Base-by-base conservation (phyloP, 2,888 invertebrate genomes). In the Clostera curtula region DNA sequence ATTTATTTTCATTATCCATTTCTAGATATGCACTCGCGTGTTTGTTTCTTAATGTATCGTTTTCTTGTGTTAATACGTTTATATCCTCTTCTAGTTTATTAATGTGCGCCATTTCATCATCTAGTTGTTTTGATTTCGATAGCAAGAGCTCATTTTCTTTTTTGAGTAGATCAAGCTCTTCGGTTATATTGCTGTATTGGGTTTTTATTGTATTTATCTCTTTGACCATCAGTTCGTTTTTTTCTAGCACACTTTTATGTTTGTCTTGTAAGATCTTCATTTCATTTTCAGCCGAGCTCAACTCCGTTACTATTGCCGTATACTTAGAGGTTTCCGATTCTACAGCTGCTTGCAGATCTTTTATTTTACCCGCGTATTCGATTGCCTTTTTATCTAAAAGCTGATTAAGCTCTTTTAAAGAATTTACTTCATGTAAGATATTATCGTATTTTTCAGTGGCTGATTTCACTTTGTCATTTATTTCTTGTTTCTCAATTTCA, bases 61-160 rank as follows among this genome's bases (percentile, higher is more conserved):
- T 80, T 58, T 80, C 77, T 22, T 65, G 46, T 13, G 55, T 56
- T 28, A 74, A 42, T n/a, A 29, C 36, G 45, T 65, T 38, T 10
- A 49, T 33, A 54, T 44, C 45, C 12, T 50, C 46, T 27, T 46
- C 39, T 24, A 46, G 10, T 24, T 21, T 32, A 30, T 36, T 26
- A 4, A 43, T 11, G 9, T 13, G n/a, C 20, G 19, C 16, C 25
- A 24, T 25, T 20, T 36, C 34, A 12, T 25, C 18, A 8, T 53
- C 21, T 11, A 55, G 24, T 29, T 41, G 40, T 36, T 36, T 32
- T 17, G 56, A 43, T 36, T 59, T 43, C 37, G 58, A 52, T 37
- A 66, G 49, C 29, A 63, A 60, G 18, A 24, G 20, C 7, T 46
- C 39, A 17, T 52, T 40, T 31, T 49, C 37, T n/a, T 24, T 44